phyloP scores from a whole-genome alignment of 2,797 vertebrate species.

The Microchirus variegatus region DNA sequence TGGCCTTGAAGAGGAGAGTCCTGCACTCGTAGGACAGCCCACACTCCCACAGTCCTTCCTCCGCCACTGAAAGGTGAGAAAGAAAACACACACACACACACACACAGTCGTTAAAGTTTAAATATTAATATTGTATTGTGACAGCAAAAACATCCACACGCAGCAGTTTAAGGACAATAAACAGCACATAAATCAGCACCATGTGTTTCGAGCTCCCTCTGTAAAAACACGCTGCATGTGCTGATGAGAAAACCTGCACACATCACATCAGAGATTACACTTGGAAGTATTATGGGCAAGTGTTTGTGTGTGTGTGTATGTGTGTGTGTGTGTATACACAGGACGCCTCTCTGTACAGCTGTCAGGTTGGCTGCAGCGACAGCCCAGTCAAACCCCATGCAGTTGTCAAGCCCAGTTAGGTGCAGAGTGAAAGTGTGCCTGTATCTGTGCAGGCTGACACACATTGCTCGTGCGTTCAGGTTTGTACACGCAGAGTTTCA shows the following conservation, averaged over 20 bases:
- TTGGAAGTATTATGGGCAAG: background rate
- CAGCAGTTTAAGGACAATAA: conserved; percentile 48
- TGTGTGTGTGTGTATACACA: conserved; percentile 1
- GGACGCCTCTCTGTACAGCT: conserved; percentile 59
- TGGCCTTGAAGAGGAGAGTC: conserved; percentile 97
- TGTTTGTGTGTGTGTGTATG: conserved; percentile 6
- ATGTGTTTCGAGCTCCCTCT: conserved; percentile 44
- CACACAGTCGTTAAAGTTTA: background rate
- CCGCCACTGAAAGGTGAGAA: conserved; percentile 84
- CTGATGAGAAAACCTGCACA: conserved; percentile 51
- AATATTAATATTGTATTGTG: conserved; percentile 10
- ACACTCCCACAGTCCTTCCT: conserved; percentile 97
- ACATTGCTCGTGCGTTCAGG: conserved; percentile 58
- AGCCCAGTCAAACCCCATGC: conserved; percentile 70
- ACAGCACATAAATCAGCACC: conserved; percentile 37
- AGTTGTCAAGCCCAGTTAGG: conserved; percentile 77
- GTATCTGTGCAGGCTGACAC: conserved; percentile 42
- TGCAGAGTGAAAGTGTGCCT: conserved; percentile 37
- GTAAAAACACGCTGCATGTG: conserved; percentile 54
- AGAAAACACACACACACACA: background rate
- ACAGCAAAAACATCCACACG: conserved; percentile 48
- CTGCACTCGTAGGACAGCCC: conserved; percentile 97
- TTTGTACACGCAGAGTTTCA: conserved; percentile 55
- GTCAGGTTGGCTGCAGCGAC: conserved; percentile 70
- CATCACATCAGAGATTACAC: conserved; percentile 39